A percentile compares a stretch with the other conserved stretches of the same genome.
These are phyloP conservation scores for Andrena trimmerana DNA, from an alignment of 2,888 invertebrate genomes.

Conservation along the genomic window DNA sequence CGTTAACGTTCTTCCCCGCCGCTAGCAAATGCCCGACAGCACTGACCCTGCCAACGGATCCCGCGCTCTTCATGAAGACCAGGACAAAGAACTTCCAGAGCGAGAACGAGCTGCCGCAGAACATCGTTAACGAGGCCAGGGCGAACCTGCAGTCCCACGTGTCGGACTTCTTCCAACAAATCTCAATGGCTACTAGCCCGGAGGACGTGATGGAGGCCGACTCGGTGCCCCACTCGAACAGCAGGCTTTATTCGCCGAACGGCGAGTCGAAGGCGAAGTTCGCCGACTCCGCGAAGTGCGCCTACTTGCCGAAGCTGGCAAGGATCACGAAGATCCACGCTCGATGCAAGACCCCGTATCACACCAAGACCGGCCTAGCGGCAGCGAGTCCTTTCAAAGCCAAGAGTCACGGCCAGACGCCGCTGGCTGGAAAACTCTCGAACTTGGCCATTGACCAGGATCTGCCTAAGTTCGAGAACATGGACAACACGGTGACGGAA, in stretches of 20 bases:
- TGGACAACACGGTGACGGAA: slow-evolving; percentile 81
- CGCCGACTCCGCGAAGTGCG: slow-evolving; percentile 64
- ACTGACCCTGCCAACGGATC: slow-evolving; percentile 79
- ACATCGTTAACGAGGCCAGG: slow-evolving; percentile 81
- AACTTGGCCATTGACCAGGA: slow-evolving; percentile 81
- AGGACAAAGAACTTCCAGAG: slow-evolving; percentile 69
- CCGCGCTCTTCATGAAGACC: slow-evolving; percentile 69
- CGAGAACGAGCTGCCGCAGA: slow-evolving; percentile 80
- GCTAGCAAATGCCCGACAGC: slow-evolving; percentile 71
- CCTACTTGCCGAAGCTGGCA: slow-evolving; percentile 79
- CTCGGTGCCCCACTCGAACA: slow-evolving; percentile 75
- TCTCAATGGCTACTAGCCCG: slow-evolving; percentile 83
- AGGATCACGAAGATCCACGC: slow-evolving; percentile 80
- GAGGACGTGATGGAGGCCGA: slow-evolving; percentile 84
- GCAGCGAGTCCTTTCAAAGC: slow-evolving; percentile 70
- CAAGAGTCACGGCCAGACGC: slow-evolving; percentile 75
- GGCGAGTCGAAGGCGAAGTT: slow-evolving; percentile 66
- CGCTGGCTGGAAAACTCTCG: slow-evolving; percentile 79
- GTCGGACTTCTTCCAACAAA: slow-evolving; percentile 83
- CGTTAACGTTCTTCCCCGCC: slow-evolving; percentile 77
- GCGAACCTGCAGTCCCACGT: slow-evolving; percentile 83
- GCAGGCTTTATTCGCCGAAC: slow-evolving; percentile 69
- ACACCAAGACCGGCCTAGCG: slow-evolving; percentile 69
- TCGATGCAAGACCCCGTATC: slow-evolving; percentile 80
- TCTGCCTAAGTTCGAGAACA: slow-evolving; percentile 78